These are phyloP conservation scores for Athalia cordata DNA, from an alignment of 2,888 invertebrate species.

Conservation along the genomic window DNA sequence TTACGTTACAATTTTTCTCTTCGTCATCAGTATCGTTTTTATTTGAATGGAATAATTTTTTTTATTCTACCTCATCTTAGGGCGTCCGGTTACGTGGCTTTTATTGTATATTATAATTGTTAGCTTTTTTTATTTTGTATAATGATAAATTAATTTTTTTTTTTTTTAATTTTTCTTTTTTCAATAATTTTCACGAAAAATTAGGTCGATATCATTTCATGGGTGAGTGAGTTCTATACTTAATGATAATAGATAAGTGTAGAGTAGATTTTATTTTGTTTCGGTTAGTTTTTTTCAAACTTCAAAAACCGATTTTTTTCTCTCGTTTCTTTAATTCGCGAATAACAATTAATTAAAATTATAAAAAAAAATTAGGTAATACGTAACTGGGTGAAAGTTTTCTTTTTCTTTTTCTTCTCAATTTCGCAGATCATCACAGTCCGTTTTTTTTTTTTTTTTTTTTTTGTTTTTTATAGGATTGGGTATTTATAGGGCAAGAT, in stretches of 20 bases:
- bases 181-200: background rate
- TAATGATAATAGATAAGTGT: constrained; percentile 4
- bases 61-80: constrained; percentile 31
- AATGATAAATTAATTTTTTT: constrained; percentile 57
- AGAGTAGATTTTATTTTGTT: background rate
- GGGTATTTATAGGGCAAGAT: constrained; percentile 47
- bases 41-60: constrained; percentile 7
- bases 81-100: constrained; percentile 28
- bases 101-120: constrained; percentile 22
- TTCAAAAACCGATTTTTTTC: too few relatives aligned
- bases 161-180: constrained; percentile 10
- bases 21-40: constrained; percentile 16
- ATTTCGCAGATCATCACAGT: constrained; percentile 64
- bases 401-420: constrained; percentile 7
- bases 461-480: constrained; percentile 48
- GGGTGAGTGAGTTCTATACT: background rate
- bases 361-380: background rate
- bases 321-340: too few relatives aligned
- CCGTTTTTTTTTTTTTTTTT: constrained; percentile 54
- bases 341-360: too few relatives aligned
- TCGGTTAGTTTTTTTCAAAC: too few relatives aligned
- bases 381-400: background rate
- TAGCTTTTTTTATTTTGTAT: constrained; percentile 27
- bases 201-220: background rate
- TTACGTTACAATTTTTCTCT: background rate